phyloP scores from a whole-genome alignment of 2,113 vertebrate species.

The Xerus inauris region DNA sequence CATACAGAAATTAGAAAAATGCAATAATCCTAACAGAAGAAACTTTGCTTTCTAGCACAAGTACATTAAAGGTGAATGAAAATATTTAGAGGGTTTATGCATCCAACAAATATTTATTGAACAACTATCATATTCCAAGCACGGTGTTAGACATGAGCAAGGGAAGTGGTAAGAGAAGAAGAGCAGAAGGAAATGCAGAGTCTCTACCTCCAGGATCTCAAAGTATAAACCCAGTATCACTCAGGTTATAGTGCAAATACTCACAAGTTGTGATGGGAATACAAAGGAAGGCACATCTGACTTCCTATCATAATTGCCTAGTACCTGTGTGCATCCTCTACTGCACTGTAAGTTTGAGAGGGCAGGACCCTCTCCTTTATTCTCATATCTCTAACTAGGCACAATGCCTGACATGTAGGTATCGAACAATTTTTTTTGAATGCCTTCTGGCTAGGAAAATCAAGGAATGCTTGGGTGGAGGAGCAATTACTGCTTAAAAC shows the following conservation, averaged over 20 bases:
- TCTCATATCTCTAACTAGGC: not conserved
- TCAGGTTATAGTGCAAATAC: too few relatives aligned
- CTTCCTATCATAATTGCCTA: not conserved
- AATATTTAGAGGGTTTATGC: constrained; percentile 27
- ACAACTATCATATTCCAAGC: not conserved
- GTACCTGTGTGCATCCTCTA: not conserved
- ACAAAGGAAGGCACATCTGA: not conserved
- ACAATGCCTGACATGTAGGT: not conserved
- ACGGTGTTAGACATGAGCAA: not conserved
- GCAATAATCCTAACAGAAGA: constrained; percentile 13
- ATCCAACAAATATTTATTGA: not conserved
- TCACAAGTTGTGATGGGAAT: not conserved
- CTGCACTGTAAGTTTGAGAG: not conserved
- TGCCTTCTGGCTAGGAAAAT: not conserved
- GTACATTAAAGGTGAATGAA: constrained; percentile 20
- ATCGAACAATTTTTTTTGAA: not conserved
- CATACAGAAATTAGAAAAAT: constrained; percentile 39
- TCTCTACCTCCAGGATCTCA: not conserved
- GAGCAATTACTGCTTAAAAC: not conserved
- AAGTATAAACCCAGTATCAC: not conserved
- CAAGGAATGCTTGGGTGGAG: not conserved
- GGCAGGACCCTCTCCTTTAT: not conserved
- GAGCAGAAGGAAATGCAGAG: not conserved
- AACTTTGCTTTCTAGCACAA: not conserved
- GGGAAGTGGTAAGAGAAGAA: not conserved